Evolutionary conservation across 1,140 invertebrate genomes (phyloP).

Genomic region (Araneus ventricosus): DNA sequence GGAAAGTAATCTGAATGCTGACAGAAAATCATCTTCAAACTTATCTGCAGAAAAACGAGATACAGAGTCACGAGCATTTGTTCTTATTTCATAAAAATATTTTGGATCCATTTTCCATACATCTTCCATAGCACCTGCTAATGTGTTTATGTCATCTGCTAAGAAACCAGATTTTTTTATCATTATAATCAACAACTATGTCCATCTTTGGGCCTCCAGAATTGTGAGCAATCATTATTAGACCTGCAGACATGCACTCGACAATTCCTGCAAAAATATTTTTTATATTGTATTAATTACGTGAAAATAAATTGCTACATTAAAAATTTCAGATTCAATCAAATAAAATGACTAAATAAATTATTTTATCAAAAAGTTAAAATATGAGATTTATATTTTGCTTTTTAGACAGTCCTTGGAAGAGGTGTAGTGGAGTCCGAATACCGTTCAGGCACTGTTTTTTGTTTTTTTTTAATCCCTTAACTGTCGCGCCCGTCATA

Average conservation of each 20-base stretch:
- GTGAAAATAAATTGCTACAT: too few relatives aligned
- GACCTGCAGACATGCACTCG: constrained; percentile 97
- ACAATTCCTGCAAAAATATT: constrained; percentile 87
- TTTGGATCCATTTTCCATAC: constrained; percentile 86
- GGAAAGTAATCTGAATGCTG: constrained; percentile 35
- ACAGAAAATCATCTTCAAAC: constrained; percentile 81
- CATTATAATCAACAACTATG: constrained; percentile 90
- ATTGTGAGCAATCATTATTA: constrained; percentile 95
- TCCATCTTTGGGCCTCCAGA: constrained; percentile 97
- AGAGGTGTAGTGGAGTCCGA: too few relatives aligned
- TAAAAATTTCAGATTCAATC: too few relatives aligned
- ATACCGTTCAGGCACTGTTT: too few relatives aligned
- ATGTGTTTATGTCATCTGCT: constrained; percentile 89
- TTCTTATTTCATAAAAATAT: constrained; percentile 85
- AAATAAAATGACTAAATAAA: too few relatives aligned
- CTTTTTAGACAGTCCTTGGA: too few relatives aligned
- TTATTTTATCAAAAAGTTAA: too few relatives aligned
- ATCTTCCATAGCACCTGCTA: constrained; percentile 87
- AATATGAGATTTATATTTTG: too few relatives aligned
- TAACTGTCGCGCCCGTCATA: too few relatives aligned
- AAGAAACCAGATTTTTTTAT: constrained; percentile 88
- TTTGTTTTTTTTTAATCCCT: too few relatives aligned
- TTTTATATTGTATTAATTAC: too few relatives aligned
- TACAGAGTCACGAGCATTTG: constrained; percentile 84
- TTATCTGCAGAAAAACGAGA: constrained; percentile 81